Evolutionary conservation across 2,113 vertebrate species (phyloP).

Genomic region (Ailurus styani): DNA sequence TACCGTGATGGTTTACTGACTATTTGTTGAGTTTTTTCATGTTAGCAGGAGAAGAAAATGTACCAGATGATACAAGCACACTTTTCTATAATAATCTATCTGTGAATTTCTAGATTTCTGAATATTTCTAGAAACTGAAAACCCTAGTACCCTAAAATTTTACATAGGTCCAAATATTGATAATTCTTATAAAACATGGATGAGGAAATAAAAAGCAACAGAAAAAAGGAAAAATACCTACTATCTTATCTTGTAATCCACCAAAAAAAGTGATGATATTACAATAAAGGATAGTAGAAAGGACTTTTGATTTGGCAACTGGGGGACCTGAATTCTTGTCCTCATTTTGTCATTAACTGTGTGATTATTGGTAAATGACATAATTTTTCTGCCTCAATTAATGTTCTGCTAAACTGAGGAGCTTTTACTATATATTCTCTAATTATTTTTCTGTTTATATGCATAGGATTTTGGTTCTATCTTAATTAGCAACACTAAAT

Average conservation of each 20-base stretch:
- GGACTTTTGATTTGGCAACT: background rate
- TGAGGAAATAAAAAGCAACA: background rate
- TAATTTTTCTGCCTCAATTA: background rate
- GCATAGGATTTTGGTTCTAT: background rate
- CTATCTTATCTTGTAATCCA: background rate
- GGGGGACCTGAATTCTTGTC: background rate
- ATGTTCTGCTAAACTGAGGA: background rate
- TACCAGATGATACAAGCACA: background rate
- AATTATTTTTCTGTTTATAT: background rate
- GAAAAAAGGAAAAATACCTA: background rate
- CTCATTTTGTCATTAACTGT: background rate
- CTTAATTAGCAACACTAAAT: background rate
- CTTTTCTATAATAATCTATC: background rate
- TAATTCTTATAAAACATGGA: background rate
- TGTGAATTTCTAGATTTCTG: background rate
- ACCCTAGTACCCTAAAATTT: background rate
- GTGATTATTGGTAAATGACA: background rate
- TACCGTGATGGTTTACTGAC: background rate
- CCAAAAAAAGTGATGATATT: background rate
- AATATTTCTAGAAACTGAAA: background rate
- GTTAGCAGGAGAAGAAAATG: background rate
- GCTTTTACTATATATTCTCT: background rate
- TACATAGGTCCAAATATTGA: background rate
- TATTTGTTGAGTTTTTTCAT: background rate
- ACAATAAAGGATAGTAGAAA: background rate